A percentile compares a stretch with the other conserved stretches of the same genome.
phyloP scores from a whole-genome alignment of 2,797 vertebrate species.

The Australoheros facetus region DNA sequence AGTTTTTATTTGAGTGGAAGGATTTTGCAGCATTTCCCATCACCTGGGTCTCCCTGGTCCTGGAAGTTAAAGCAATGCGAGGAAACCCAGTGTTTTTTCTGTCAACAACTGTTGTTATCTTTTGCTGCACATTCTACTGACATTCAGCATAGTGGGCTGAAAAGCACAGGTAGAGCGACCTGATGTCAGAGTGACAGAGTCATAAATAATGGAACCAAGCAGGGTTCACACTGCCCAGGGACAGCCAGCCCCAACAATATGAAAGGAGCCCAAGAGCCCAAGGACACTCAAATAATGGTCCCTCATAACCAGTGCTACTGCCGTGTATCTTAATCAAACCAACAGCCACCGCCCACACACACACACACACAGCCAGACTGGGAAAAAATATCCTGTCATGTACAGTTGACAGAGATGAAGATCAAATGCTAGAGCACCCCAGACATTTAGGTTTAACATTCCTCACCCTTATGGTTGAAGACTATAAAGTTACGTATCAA shows the following conservation, averaged over 20 bases:
- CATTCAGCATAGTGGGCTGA: conserved; percentile 45
- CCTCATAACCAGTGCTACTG: conserved; percentile 60
- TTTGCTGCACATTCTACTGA: conserved; percentile 46
- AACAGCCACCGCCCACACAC: conserved; percentile 22
- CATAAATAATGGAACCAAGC: conserved; percentile 72
- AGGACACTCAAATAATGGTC: conserved; percentile 76
- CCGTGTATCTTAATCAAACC: conserved; percentile 75
- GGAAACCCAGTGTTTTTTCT: conserved; percentile 33
- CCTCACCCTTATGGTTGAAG: conserved; percentile 8
- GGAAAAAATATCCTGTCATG: conserved; percentile 25
- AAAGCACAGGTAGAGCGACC: conserved; percentile 61
- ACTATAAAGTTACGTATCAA: conserved; percentile 40
- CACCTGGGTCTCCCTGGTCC: background rate
- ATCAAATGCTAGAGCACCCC: conserved; percentile 47
- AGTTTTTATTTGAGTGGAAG: conserved; percentile 4
- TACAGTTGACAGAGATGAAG: conserved; percentile 57
- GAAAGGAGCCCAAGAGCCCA: conserved; percentile 63
- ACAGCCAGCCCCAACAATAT: conserved; percentile 66
- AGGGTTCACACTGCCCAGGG: conserved; percentile 60
- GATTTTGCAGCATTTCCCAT: background rate
- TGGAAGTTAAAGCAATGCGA: conserved; percentile 27
- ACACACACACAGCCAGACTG: background rate
- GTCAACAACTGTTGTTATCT: conserved; percentile 52
- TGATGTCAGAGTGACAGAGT: conserved; percentile 68
- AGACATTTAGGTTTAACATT: conserved; percentile 41